Percentiles rank a stretch among this genome's conserved stretches.
These are phyloP conservation scores for Haplochromis vanheusdeni DNA, from an alignment of 2,113 vertebrate species.

Conservation along the genomic window DNA sequence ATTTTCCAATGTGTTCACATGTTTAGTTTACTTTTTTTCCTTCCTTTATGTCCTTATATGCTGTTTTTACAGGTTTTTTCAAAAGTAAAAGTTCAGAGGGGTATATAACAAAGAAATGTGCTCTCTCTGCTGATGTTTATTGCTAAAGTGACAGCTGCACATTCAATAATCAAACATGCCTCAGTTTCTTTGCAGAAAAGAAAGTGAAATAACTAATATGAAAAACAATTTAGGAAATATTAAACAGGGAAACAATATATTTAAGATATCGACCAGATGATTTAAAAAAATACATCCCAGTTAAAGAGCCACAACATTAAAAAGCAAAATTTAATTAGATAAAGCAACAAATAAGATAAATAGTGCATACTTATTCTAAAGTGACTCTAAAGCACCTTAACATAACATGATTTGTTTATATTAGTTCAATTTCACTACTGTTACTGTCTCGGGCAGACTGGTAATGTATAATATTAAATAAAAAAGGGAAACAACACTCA, in stretches of 20 bases:
- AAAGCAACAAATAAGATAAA: no score
- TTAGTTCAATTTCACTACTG: no score
- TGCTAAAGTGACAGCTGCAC: neutral
- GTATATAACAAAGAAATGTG: neutral
- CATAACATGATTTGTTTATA: no score
- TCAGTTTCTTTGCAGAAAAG: neutral
- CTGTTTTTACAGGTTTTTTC: neutral
- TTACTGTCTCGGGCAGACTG: no score
- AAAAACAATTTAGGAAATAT: neutral
- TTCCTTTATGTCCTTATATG: neutral
- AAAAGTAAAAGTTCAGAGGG: neutral
- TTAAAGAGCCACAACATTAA: neutral
- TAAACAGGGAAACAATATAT: neutral
- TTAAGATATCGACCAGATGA: fast-evolving
- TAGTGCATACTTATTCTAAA: no score
- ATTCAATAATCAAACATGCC: fast-evolving
- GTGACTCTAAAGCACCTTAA: no score
- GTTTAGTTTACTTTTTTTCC: neutral
- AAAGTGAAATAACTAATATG: neutral
- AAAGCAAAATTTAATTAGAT: no score
- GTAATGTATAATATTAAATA: no score
- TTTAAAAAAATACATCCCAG: neutral
- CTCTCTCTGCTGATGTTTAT: neutral
- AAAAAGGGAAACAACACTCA: no score
- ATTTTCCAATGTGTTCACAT: neutral